A percentile compares a stretch with the other conserved stretches of the same genome.
Conservation (phyloP, 2,888 invertebrate species). For the Cartodere bifasciata region DNA sequence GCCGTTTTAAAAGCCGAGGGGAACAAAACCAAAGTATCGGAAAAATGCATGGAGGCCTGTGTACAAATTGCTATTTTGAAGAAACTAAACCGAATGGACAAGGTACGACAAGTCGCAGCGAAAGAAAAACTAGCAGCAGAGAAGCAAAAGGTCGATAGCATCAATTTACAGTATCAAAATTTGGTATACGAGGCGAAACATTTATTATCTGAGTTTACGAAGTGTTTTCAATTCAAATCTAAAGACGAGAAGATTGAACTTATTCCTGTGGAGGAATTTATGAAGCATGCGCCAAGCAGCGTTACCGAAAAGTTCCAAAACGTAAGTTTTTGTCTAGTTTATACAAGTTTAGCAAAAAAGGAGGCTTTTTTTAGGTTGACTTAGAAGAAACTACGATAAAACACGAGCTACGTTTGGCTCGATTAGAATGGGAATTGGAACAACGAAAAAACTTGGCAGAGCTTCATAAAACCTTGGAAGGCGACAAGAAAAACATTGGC, state of each 20-base stretch:
- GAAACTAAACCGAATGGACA: slow-evolving; percentile 81
- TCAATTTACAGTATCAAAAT: slow-evolving; percentile 84
- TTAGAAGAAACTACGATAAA: slow-evolving; percentile 37
- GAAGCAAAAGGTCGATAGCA: slow-evolving; percentile 80
- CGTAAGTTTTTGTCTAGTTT: slow-evolving; percentile 16
- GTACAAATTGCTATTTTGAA: slow-evolving; percentile 72
- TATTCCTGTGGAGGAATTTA: slow-evolving; percentile 73
- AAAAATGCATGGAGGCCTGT: slow-evolving; percentile 59
- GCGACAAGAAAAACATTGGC: slow-evolving; percentile 63
- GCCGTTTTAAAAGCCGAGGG: slow-evolving; percentile 49
- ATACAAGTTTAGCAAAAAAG: background rate
- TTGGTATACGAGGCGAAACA: slow-evolving; percentile 89
- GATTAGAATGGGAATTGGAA: slow-evolving; percentile 83
- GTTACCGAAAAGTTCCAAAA: slow-evolving; percentile 25
- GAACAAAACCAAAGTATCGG: slow-evolving; percentile 44
- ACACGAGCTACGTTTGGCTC: slow-evolving; percentile 72
- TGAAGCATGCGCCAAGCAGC: slow-evolving; percentile 60
- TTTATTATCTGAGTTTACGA: slow-evolving; percentile 86
- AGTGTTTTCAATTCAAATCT: slow-evolving; percentile 89
- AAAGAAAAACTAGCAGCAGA: slow-evolving; percentile 71
- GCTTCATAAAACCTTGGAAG: slow-evolving; percentile 60
- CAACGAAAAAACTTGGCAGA: slow-evolving; percentile 74
- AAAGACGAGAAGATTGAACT: slow-evolving; percentile 89
- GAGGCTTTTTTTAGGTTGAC: slow-evolving; percentile 19
- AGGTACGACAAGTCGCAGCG: slow-evolving; percentile 71